Evolutionary conservation across 1,140 invertebrate genomes (phyloP).

Genomic region (Marisa cornuarietis): DNA sequence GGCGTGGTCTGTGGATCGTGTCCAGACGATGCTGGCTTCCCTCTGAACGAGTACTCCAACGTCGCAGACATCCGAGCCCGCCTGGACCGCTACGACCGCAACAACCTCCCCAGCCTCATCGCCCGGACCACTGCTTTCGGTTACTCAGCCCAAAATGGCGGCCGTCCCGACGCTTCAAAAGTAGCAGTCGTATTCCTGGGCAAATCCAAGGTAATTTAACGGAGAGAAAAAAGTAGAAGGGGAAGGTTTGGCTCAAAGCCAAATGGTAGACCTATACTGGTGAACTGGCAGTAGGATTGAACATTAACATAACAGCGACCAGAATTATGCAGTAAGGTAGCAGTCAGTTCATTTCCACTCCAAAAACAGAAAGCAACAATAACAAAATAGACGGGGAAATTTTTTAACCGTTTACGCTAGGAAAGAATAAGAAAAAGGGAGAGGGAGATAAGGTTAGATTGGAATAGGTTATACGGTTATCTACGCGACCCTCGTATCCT

Average conservation of each 20-base stretch:
- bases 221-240: too few relatives aligned
- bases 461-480: too few relatives aligned
- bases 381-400: too few relatives aligned
- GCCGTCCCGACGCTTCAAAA: background rate
- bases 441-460: background rate
- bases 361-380: too few relatives aligned
- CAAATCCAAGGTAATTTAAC: background rate
- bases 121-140: background rate
- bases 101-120: background rate
- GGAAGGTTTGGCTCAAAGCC: too few relatives aligned
- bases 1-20: conserved; percentile 20
- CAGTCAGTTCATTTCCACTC: too few relatives aligned
- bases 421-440: too few relatives aligned
- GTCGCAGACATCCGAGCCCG: background rate
- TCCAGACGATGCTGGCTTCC: conserved; percentile 21
- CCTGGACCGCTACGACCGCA: background rate
- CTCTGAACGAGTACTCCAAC: background rate
- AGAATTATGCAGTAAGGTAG: too few relatives aligned
- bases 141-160: background rate
- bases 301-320: too few relatives aligned
- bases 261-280: too few relatives aligned
- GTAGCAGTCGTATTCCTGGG: background rate
- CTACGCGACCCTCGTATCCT: background rate
- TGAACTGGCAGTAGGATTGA: too few relatives aligned
- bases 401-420: too few relatives aligned